A percentile compares a stretch with the other conserved stretches of the same genome.
Evolutionary conservation across 2,113 vertebrate species (phyloP).

Genomic region (Garra rufa): DNA sequence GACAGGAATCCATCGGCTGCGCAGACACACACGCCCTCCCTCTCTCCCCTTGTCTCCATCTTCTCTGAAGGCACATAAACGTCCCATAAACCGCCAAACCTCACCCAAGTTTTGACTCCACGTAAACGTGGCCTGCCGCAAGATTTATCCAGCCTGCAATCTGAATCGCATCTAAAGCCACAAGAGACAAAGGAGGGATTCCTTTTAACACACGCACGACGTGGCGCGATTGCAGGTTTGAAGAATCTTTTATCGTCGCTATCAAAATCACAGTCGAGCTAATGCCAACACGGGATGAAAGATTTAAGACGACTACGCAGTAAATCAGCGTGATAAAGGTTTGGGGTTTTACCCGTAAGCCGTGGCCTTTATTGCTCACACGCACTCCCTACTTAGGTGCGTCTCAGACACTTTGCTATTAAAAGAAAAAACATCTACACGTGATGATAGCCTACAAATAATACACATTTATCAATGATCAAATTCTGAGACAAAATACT

Average conservation of each 20-base stretch:
- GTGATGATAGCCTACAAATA: not conserved
- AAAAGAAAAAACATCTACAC: not conserved
- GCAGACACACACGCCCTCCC: not conserved
- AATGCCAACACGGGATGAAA: not conserved
- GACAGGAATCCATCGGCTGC: not conserved
- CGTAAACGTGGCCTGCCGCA: constrained; percentile 42
- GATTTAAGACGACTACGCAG: not conserved
- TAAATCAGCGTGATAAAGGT: constrained; percentile 1
- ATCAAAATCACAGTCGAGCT: constrained; percentile 5
- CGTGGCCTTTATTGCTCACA: not conserved
- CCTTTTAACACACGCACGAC: constrained; percentile 47
- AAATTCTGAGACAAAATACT: not conserved
- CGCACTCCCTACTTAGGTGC: not conserved
- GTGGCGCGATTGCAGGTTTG: not conserved
- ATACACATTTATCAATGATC: not conserved
- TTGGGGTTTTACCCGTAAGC: constrained; percentile 19
- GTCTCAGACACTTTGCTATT: not conserved
- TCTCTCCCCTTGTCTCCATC: not conserved
- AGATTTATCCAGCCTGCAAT: constrained; percentile 36
- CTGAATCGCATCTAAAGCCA: constrained; percentile 22
- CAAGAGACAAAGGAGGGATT: constrained; percentile 56
- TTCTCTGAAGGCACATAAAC: constrained; percentile 4
- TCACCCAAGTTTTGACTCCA: constrained; percentile 28
- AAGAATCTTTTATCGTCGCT: not conserved
- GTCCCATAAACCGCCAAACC: constrained; percentile 14